Evolutionary conservation across 1,140 invertebrate species (phyloP), one percentile per base, ranked within the genome.

Genomic region (Batillaria attramentaria): DNA sequence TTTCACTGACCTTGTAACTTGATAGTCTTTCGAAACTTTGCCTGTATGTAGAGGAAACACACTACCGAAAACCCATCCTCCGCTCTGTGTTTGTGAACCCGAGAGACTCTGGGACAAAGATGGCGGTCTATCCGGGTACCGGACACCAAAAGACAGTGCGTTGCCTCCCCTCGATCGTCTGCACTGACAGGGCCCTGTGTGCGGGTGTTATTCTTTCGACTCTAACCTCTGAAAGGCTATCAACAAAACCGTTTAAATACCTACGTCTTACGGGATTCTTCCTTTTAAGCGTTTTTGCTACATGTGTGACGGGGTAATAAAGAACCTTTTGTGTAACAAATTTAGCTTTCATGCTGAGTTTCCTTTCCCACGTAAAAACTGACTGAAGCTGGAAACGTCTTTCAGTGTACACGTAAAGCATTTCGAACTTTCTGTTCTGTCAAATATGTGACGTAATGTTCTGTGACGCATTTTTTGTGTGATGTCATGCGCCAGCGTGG

Each of bases 101-200:
- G n/a, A n/a, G n/a, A n/a, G n/a, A n/a, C n/a, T n/a, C n/a, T n/a
- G n/a, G n/a, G n/a, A n/a, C n/a, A n/a, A n/a, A 70, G 68, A 70
- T 70, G 68, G 68, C 68, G 68, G 8, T 46, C 46, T 70, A 42
- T 70, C 68, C 68, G 42, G 13, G 50, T 46, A 46, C 68, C 68
- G 68, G 68, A 70, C 50, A 42, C 68, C 68, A 42, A 70, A 33
- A 8, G 68, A 46, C 50, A 46, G 2, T 31, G 39, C 43, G 4
- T 70, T 39, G 68, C 50, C 68, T 70, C 68, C 68, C 68, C 50
- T 70, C 16, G 68, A 18, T 70, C 68, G 68, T 70, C 68, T 70
- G 68, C 68, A 65, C 37, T 62, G 6, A n/a, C 1, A 62, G 57
- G 8, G 16, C 10, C 8, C 8, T n/a, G 57, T 62, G 24, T 62